A percentile compares a stretch with the other conserved stretches of the same genome.
Conservation (phyloP, 1,140 invertebrate species). For the Drosophila tsacasi region DNA sequence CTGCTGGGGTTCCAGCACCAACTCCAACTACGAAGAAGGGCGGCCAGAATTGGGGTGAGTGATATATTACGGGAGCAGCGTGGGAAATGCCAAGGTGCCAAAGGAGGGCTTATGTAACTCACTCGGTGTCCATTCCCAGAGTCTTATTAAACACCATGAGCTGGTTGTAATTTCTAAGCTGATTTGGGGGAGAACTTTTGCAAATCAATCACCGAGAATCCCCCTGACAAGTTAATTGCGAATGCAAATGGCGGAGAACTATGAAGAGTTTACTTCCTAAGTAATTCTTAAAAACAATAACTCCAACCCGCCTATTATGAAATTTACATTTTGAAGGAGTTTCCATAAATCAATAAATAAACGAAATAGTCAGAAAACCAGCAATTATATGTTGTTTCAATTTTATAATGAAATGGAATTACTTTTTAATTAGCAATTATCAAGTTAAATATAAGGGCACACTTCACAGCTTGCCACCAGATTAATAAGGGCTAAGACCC, state of each 20-base stretch:
- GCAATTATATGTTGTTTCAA: constrained; percentile 31
- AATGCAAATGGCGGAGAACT: constrained; percentile 56
- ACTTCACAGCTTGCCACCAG: constrained; percentile 26
- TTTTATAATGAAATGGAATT: constrained; percentile 37
- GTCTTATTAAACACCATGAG: constrained; percentile 71
- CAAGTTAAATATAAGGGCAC: constrained; percentile 31
- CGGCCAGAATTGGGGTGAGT: constrained; percentile 19
- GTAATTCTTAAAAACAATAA: constrained; percentile 1
- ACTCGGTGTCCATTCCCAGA: constrained; percentile 34
- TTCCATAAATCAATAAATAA: constrained; percentile 36
- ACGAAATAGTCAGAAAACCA: constrained; percentile 14
- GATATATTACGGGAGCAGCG: constrained; percentile 70
- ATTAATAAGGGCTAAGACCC: constrained; percentile 30
- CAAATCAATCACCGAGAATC: constrained; percentile 64
- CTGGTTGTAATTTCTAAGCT: constrained; percentile 75
- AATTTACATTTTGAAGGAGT: constrained; percentile 16
- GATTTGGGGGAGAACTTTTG: constrained; percentile 58
- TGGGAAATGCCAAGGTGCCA: constrained; percentile 54
- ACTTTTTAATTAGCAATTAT: constrained; percentile 52
- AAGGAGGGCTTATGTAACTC: constrained; percentile 63
- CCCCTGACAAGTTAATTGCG: constrained; percentile 51
- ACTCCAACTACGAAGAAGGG: constrained; percentile 4
- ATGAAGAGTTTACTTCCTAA: not conserved
- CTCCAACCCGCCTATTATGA: constrained; percentile 12
- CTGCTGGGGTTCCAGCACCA: constrained; percentile 1